Percentiles rank a stretch among this genome's conserved stretches.
Evolutionary conservation across 1,140 invertebrate genomes (phyloP).

Genomic region (Nebria ingens): DNA sequence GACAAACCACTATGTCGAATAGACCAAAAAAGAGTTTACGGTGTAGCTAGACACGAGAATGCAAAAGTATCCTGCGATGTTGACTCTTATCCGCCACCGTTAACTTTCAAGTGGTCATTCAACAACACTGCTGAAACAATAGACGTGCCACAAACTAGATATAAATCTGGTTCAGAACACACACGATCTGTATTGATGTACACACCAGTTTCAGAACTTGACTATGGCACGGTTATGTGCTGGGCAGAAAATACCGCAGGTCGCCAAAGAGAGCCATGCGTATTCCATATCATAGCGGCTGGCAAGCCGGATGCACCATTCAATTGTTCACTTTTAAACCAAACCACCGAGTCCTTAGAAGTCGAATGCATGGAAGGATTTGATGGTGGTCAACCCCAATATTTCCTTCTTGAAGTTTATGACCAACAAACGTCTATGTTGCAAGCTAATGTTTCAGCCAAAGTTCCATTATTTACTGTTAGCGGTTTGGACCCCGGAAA

Average conservation of each 20-base stretch:
- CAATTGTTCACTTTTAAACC: slow-evolving; percentile 70
- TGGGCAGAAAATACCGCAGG: slow-evolving; percentile 56
- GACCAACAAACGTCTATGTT: slow-evolving; percentile 54
- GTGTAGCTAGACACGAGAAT: slow-evolving; percentile 72
- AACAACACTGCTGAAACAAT: slow-evolving; percentile 76
- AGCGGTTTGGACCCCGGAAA: slow-evolving; percentile 57
- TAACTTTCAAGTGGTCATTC: slow-evolving; percentile 79
- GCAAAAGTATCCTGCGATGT: slow-evolving; percentile 74
- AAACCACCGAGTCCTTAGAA: slow-evolving; percentile 65
- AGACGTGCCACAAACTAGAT: slow-evolving; percentile 55
- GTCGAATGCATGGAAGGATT: slow-evolving; percentile 71
- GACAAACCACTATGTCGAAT: slow-evolving; percentile 75
- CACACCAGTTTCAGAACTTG: slow-evolving; percentile 64
- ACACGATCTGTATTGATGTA: slow-evolving; percentile 65
- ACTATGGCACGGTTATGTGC: slow-evolving; percentile 62
- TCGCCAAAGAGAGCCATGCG: slow-evolving; percentile 55
- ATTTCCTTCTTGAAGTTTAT: slow-evolving; percentile 62
- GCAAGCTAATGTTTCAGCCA: slow-evolving; percentile 56
- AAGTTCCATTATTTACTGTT: slow-evolving; percentile 54
- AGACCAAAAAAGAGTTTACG: slow-evolving; percentile 70
- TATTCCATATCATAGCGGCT: slow-evolving; percentile 61
- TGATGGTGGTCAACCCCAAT: slow-evolving; percentile 62
- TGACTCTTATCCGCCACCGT: slow-evolving; percentile 72
- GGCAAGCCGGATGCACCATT: slow-evolving; percentile 70
- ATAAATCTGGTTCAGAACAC: slow-evolving; percentile 46